Evolutionary conservation across 1,140 invertebrate genomes (phyloP).

Genomic region (Drosophila orosa): DNA sequence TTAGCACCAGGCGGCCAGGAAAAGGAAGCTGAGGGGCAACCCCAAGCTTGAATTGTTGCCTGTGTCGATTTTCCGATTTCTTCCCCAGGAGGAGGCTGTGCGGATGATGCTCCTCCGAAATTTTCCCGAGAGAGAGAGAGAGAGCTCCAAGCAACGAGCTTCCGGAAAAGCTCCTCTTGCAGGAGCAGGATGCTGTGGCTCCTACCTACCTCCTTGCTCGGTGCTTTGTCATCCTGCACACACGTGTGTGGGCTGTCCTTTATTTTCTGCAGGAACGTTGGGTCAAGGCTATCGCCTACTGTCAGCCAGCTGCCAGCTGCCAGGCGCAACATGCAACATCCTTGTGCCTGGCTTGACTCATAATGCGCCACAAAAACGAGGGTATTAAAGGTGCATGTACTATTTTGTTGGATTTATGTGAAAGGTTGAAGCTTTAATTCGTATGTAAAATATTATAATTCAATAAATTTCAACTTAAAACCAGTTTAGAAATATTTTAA

Average conservation of each 20-base stretch:
- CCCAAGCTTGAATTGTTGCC: slow-evolving; percentile 11
- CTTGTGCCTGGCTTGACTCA: slow-evolving; percentile 21
- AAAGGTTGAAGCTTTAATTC: background rate
- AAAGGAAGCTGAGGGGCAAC: slow-evolving; percentile 30
- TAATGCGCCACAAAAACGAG: slow-evolving; percentile 14
- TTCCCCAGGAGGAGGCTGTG: slow-evolving; percentile 40
- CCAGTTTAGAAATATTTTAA: fast-evolving
- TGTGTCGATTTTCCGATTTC: slow-evolving; percentile 40
- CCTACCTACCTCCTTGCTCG: background rate
- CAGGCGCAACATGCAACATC: slow-evolving; percentile 38
- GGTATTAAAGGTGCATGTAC: slow-evolving; percentile 1
- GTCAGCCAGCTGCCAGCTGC: slow-evolving; percentile 25
- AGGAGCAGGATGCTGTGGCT: slow-evolving; percentile 20
- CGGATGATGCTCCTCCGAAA: slow-evolving; percentile 45
- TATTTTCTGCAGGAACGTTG: slow-evolving; percentile 24
- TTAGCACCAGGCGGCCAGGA: slow-evolving; percentile 78
- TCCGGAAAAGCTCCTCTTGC: slow-evolving; percentile 35
- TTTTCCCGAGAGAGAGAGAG: slow-evolving; percentile 6
- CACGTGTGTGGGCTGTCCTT: slow-evolving; percentile 30
- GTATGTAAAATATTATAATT: background rate
- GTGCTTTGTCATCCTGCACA: slow-evolving; percentile 32
- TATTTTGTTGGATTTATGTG: background rate
- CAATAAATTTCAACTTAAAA: background rate
- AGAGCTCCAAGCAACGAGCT: slow-evolving; percentile 12
- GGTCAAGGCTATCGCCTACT: slow-evolving; percentile 36